Base-by-base conservation (phyloP, 2,888 invertebrate species). In the Sisyra nigra region DNA sequence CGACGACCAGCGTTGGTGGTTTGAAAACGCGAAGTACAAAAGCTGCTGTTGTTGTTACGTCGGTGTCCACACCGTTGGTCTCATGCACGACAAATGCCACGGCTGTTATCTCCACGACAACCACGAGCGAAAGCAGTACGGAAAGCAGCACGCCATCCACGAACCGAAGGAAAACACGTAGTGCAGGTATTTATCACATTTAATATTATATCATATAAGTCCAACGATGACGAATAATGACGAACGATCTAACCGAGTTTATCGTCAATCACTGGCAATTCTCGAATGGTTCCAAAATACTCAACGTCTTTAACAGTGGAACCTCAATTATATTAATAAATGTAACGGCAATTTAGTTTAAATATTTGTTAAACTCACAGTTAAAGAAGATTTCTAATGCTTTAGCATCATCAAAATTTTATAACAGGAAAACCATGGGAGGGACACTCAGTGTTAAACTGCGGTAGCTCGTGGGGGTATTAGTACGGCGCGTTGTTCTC, bases 141-240 rank as follows among this genome's bases (percentile, higher is more conserved):
- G 30, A 32, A 38, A 31, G n/a, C 5, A 38, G 15, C 41, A 18
- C 37, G 3, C 17, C 17, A 11, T 24, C 35, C 32, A 37, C 36
- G 31, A 42, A 34, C 33, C 10, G 33, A 15, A 53, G 80, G 54
- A 80, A 80, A 67, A 80, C 80, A 18, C 67, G 80, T 51, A 80
- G 80, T 67, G 76, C 79, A 50, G 79, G 80, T 80, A 53, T 68
- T 68, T 14, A 14, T 7, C 15, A 3, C 8, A 35, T 9, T 11
- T 34, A 35, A 11, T 35, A 14, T n/a, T n/a, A n/a, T n/a, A n/a
- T n/a, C n/a, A n/a, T n/a, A n/a, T n/a, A n/a, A n/a, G n/a, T n/a
- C n/a, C n/a, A n/a, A n/a, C n/a, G n/a, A n/a, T n/a, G n/a, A n/a
- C n/a, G n/a, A n/a, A n/a, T n/a, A n/a, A n/a, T n/a, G n/a, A n/a